Evolutionary conservation across 2,797 vertebrate species (phyloP).

Genomic region (Catostomus latipinnis): DNA sequence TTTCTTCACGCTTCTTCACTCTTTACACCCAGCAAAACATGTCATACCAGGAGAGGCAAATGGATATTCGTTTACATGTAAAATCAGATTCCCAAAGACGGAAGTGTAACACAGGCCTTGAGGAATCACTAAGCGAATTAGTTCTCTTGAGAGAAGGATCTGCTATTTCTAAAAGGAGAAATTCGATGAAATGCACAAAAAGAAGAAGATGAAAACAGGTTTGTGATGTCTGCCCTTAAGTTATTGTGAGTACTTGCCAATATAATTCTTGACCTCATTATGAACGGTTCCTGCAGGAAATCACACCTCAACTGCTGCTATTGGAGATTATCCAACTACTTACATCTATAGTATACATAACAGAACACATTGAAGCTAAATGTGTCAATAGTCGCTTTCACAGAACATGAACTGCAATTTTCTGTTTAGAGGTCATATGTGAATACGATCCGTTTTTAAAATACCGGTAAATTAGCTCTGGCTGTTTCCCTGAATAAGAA

Average conservation of each 20-base stretch:
- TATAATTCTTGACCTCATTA: no score
- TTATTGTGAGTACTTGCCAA: background rate
- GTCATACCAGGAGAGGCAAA: conserved; percentile 14
- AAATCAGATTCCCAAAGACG: conserved; percentile 44
- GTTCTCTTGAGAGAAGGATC: conserved; percentile 25
- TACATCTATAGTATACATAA: no score
- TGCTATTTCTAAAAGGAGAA: background rate
- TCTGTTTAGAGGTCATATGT: no score
- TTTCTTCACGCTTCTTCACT: background rate
- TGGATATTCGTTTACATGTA: conserved; percentile 23
- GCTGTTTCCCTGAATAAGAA: no score
- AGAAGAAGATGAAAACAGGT: background rate
- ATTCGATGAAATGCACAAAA: background rate
- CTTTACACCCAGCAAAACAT: conserved; percentile 15
- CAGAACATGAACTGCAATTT: no score
- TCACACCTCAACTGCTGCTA: no score
- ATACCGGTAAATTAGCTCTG: no score
- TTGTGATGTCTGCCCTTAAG: conserved; percentile 15
- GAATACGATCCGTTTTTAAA: no score
- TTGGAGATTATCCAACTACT: no score
- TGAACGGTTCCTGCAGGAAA: no score
- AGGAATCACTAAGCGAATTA: conserved; percentile 40
- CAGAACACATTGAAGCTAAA: no score
- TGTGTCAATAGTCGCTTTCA: no score
- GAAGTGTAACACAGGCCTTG: conserved; percentile 22